Evolutionary conservation across 1,140 invertebrate genomes (phyloP).

Genomic region (Scaptodrosophila lebanonensis): DNA sequence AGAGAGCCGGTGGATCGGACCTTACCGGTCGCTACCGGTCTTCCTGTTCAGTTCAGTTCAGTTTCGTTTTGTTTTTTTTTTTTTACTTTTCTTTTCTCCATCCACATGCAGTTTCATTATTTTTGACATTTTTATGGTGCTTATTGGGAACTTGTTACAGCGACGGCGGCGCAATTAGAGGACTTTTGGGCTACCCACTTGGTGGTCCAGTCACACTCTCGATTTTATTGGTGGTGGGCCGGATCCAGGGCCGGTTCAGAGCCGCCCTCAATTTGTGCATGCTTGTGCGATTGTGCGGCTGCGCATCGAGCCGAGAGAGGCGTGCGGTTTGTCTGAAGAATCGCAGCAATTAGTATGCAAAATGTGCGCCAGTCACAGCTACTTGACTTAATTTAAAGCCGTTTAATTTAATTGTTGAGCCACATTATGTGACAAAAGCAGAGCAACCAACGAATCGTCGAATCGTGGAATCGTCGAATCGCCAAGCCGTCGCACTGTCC

Average conservation of each 20-base stretch:
- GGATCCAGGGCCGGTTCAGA: slow-evolving; percentile 37
- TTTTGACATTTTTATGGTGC: background rate
- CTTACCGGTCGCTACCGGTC: slow-evolving; percentile 1
- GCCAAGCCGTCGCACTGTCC: too few species aligned
- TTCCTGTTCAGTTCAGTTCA: too few species aligned
- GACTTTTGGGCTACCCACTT: background rate
- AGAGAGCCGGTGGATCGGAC: background rate
- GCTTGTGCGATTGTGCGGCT: background rate
- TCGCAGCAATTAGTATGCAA: slow-evolving; percentile 65
- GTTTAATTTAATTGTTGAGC: slow-evolving; percentile 71
- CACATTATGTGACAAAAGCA: slow-evolving; percentile 73
- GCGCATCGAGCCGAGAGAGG: too few species aligned
- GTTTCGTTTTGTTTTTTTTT: slow-evolving; percentile 5
- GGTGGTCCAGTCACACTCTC: slow-evolving; percentile 18
- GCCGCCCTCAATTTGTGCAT: slow-evolving; percentile 25
- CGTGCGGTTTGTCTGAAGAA: too few species aligned
- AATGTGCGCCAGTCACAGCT: slow-evolving; percentile 50
- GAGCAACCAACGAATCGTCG: slow-evolving; percentile 38
- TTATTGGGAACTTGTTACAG: slow-evolving; percentile 32
- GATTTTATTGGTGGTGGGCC: background rate
- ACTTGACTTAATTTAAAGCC: slow-evolving; percentile 66
- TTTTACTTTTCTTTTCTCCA: background rate
- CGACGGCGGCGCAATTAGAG: too few species aligned
- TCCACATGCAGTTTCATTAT: too few species aligned
- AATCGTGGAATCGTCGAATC: too few species aligned